Base-by-base conservation (phyloP, 2,888 invertebrate species). In the Stenchaetothrips biformis region DNA sequence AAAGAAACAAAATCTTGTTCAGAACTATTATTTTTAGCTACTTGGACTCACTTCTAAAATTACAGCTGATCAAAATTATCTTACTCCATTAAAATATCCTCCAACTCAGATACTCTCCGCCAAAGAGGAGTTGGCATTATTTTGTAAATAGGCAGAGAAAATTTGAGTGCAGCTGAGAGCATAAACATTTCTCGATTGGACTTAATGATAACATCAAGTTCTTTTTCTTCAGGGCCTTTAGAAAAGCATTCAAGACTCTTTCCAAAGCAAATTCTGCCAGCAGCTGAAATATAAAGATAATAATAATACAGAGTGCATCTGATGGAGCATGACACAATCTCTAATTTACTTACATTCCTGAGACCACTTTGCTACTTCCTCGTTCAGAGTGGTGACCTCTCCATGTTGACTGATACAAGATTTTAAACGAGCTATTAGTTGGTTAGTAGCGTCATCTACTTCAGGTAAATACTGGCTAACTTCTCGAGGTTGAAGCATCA, bases 401-500 rank as follows among this genome's bases (percentile, higher is more conserved):
- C 84, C 85, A 27, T 83, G 81, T 18, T 25, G 80, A 81, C 85
- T 83, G 37, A 84, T 81, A n/a, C 84, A 84, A 25, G 82, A 80
- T 67, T 84, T 82, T 21, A 89, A 84, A 81, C 86, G 86, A 7
- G 84, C 81, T 0, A 89, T 85, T 81, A 89, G 86, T 80, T 87
- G 87, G 48, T 84, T 83, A 2, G 88, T 88, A 7, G 89, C 88
- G 67, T 83, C 82, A 80, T 87, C 86, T 16, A 88, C 87, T 16
- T 84, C 83, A 0, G 87, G 88, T 16, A 89, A 84, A 83, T 87
- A 89, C 82, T 87, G 86, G 79, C 86, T 85, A n/a, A 89, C 89
- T 80, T 88, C 88, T 81, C 86, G 86, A 0, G 89, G 89, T 67
- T 88, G 84, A 85, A 90, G 86, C 88, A 90, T 89, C 84, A 89